phyloP scores from a whole-genome alignment of 2,797 vertebrate species.

The Poecilia gillii region DNA sequence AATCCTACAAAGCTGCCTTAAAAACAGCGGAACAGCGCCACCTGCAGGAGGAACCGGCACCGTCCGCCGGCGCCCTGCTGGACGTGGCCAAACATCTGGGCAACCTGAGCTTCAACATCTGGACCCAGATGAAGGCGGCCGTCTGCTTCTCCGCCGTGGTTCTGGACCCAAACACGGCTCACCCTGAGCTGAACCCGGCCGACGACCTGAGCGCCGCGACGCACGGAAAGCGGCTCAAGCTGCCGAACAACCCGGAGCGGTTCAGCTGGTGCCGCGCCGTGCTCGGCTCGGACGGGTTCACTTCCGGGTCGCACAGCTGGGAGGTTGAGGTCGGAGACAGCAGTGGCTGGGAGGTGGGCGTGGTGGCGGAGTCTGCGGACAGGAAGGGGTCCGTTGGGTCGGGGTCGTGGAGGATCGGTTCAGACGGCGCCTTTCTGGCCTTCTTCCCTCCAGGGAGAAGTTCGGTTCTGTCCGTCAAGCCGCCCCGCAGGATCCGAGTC shows the following conservation, averaged over 20 bases:
- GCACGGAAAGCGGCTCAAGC: background rate
- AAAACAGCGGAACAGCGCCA: conserved; percentile 23
- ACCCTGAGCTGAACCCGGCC: conserved; percentile 24
- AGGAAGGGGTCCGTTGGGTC: background rate
- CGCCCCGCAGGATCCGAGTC: conserved; percentile 35
- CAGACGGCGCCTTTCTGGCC: conserved; percentile 14
- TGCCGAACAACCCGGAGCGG: conserved; percentile 51
- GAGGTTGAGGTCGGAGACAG: conserved; percentile 43
- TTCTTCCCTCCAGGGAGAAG: background rate
- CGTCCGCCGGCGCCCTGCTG: conserved; percentile 23
- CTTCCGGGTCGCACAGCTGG: conserved; percentile 42
- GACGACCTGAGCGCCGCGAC: conserved; percentile 34
- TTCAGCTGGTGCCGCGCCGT: background rate
- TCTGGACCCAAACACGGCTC: conserved; percentile 49
- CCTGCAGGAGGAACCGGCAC: conserved; percentile 14
- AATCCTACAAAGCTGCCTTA: conserved; percentile 12
- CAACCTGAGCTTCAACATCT: conserved; percentile 55
- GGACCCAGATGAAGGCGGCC: conserved; percentile 37
- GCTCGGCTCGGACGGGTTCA: conserved; percentile 23
- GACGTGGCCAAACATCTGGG: conserved; percentile 42
- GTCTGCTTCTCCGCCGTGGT: conserved; percentile 44
- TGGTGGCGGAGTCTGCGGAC: conserved; percentile 9
- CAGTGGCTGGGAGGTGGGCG: conserved; percentile 30
- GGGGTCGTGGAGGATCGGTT: conserved; percentile 36
- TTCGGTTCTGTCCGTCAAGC: background rate